phyloP scores from a whole-genome alignment of 2,113 vertebrate species.

The Alces alces region DNA sequence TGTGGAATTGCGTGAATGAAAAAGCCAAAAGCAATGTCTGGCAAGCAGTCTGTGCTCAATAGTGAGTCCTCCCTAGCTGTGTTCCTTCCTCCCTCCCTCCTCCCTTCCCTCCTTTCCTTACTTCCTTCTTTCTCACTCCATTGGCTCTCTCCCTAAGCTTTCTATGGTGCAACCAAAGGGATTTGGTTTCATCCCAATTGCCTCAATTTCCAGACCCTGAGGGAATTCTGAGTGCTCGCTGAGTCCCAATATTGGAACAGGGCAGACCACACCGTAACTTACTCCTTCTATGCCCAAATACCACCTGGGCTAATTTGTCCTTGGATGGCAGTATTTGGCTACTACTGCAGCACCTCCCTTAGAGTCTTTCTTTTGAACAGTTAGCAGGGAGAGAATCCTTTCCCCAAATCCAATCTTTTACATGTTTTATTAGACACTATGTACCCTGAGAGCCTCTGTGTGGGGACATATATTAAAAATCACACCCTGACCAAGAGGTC shows the following conservation, averaged over 20 bases:
- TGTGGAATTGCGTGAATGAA: neutral
- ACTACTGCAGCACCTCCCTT: neutral
- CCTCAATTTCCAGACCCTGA: neutral
- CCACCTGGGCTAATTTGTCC: neutral
- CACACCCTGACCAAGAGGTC: neutral
- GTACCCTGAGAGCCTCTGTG: neutral
- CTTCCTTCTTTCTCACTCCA: neutral
- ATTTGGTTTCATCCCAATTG: neutral
- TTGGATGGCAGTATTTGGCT: neutral
- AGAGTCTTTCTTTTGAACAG: neutral
- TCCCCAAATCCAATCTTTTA: neutral
- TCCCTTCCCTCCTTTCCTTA: neutral
- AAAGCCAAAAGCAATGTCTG: neutral
- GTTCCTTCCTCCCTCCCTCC: neutral
- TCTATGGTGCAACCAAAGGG: neutral
- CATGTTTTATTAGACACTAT: neutral
- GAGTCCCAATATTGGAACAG: neutral
- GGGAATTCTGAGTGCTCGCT: neutral
- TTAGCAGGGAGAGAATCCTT: neutral
- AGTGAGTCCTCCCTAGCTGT: neutral
- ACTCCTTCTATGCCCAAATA: neutral
- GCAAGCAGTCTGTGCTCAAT: neutral
- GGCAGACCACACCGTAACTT: no score
- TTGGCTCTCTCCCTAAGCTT: neutral
- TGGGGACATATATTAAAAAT: neutral